Percentiles rank a stretch among this genome's conserved stretches.
These are phyloP conservation scores for Pristionchus entomophagus DNA, from an alignment of 2,888 invertebrate genomes.

Conservation along the genomic window DNA sequence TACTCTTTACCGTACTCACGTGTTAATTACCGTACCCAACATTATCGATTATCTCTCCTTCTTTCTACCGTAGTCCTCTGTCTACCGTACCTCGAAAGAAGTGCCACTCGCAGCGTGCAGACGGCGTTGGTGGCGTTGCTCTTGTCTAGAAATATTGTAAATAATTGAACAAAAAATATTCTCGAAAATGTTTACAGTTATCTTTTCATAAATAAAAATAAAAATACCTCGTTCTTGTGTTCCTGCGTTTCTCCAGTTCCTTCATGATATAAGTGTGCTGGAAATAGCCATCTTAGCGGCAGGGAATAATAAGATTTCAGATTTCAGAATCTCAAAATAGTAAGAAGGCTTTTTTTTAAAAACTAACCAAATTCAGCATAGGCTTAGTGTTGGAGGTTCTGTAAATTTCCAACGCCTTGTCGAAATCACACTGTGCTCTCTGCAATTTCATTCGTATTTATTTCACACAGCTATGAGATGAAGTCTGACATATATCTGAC, in stretches of 20 bases:
- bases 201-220: neutral
- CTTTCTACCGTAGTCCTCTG: neutral
- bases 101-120: neutral
- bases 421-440: neutral
- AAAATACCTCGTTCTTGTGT: neutral
- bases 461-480: too few species aligned
- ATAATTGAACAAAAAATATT: neutral
- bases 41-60: neutral
- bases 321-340: too few species aligned
- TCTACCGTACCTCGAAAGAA: slow-evolving; percentile 11
- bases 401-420: neutral
- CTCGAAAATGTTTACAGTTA: too few species aligned
- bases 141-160: neutral
- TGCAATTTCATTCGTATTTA: too few species aligned
- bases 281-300: too few species aligned
- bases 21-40: neutral
- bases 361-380: neutral
- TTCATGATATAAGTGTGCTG: neutral
- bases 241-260: neutral
- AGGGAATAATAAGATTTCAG: too few species aligned
- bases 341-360: too few species aligned
- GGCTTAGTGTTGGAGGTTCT: neutral
- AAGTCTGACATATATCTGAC: too few species aligned
- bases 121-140: neutral
- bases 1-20: neutral